Base-by-base conservation (phyloP, 2,113 vertebrate species). In the Perca schrenkii region DNA sequence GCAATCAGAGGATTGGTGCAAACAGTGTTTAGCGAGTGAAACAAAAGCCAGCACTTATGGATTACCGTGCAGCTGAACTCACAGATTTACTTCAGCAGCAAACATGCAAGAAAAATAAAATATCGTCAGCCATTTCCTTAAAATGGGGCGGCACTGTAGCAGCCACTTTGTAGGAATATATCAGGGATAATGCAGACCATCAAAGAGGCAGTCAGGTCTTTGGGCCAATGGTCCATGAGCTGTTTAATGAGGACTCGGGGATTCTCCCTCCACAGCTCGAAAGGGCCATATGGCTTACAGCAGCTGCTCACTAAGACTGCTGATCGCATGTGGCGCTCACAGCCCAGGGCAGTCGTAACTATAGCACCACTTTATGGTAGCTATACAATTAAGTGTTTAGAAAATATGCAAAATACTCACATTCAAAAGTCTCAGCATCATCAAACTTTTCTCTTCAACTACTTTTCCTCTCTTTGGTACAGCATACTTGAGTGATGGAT, bases 231-330 rank as follows among this genome's bases (percentile, higher is more conserved):
- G 90, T 89, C 89, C 89, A 89, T 94, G 92, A 92, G 83, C 87
- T 85, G 84, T 93, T 88, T 91, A 91, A 93, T 92, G 91, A 91
- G 84, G 82, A 89, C 81, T 79, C 49, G 0, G 86, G 85, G 86
- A 90, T 84, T 84, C 81, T 91, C 88, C 71, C 83, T 89, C 81
- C 64, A 80, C 85, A 75, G 80, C 86, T 91, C 84, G 89, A 80
- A 80, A 92, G 83, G 82, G 83, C 90, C 93, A 94, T 92, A 93
- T 94, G 93, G 92, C 85, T 88, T 84, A 82, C 79, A 92, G 89
- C 90, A 94, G 89, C 91, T 94, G 92, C 86, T 92, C 63, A 53
- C 63, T 49, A 86, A 74, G 81, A 84, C 83, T 89, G 80, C 84
- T 85, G 84, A 87, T 87, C 70, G 74, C 86, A 89, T 85, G 93